Evolutionary conservation across 2,888 invertebrate species (phyloP).

Genomic region (Argyresthia albistria): DNA sequence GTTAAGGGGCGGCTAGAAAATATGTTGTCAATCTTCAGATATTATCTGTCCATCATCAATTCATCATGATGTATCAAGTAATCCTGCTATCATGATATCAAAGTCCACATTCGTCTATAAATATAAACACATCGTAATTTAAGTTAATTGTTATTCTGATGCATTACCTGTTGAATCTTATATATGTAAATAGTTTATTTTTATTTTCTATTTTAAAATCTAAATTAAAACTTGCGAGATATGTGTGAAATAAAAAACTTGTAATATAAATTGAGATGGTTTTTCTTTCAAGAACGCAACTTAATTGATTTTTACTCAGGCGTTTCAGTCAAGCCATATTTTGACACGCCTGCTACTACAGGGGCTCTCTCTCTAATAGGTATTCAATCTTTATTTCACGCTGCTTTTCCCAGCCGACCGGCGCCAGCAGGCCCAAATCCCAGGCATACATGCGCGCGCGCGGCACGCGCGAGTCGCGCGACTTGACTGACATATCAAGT

Average conservation of each 20-base stretch:
- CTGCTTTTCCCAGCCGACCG: too few species aligned
- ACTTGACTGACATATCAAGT: too few species aligned
- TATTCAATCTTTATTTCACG: too few species aligned
- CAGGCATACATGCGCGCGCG: too few species aligned
- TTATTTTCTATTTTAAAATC: constrained; percentile 45
- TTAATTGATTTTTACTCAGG: too few species aligned
- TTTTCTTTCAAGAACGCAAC: background rate
- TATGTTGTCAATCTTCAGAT: background rate
- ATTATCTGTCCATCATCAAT: background rate
- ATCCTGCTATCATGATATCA: background rate
- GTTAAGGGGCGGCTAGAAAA: background rate
- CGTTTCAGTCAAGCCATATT: too few species aligned
- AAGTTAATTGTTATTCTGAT: constrained; percentile 44
- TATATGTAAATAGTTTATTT: constrained; percentile 63
- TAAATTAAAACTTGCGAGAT: constrained; percentile 61
- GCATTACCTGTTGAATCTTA: constrained; percentile 54
- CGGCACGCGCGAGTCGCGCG: too few species aligned
- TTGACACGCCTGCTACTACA: too few species aligned
- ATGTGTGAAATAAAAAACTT: constrained; percentile 68
- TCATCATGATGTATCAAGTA: background rate
- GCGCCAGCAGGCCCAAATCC: too few species aligned
- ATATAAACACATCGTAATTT: background rate
- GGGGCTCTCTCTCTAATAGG: too few species aligned
- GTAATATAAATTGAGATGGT: constrained; percentile 41
- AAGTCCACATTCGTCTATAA: too few species aligned